Evolutionary conservation across 2,797 vertebrate species (phyloP).

Genomic region (Enteromius fasciolatus): DNA sequence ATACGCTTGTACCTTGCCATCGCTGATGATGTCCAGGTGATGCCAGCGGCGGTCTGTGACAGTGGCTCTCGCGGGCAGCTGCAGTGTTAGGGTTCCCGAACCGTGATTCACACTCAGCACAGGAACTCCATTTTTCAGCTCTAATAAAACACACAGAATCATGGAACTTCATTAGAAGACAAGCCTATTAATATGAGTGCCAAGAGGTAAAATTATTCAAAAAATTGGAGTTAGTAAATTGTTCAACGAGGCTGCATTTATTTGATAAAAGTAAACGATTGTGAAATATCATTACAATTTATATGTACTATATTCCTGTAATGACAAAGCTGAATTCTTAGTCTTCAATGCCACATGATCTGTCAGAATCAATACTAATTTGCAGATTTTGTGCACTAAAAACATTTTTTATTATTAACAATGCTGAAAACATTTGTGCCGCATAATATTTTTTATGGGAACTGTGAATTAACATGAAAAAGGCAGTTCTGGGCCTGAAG

Average conservation of each 20-base stretch:
- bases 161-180: slow-evolving; percentile 10
- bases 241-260: slow-evolving; percentile 1
- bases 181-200: background rate
- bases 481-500: background rate
- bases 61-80: slow-evolving; percentile 74
- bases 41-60: slow-evolving; percentile 88
- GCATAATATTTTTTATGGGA: background rate
- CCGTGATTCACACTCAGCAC: slow-evolving; percentile 82
- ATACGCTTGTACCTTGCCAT: slow-evolving; percentile 80
- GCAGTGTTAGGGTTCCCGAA: slow-evolving; percentile 83
- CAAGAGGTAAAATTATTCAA: background rate
- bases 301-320: background rate
- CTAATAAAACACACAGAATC: slow-evolving; percentile 65
- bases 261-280: background rate
- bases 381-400: background rate
- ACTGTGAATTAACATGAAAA: background rate
- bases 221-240: background rate
- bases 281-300: background rate
- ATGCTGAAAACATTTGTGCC: background rate
- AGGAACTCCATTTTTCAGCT: slow-evolving; percentile 81
- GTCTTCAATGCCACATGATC: background rate
- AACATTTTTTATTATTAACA: background rate
- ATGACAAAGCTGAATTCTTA: background rate
- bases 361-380: background rate
- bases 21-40: slow-evolving; percentile 81